Percentiles rank a stretch among this genome's conserved stretches.
These are phyloP conservation scores for Gracilinanus agilis DNA, from an alignment of 2,113 vertebrate species.

Conservation along the genomic window DNA sequence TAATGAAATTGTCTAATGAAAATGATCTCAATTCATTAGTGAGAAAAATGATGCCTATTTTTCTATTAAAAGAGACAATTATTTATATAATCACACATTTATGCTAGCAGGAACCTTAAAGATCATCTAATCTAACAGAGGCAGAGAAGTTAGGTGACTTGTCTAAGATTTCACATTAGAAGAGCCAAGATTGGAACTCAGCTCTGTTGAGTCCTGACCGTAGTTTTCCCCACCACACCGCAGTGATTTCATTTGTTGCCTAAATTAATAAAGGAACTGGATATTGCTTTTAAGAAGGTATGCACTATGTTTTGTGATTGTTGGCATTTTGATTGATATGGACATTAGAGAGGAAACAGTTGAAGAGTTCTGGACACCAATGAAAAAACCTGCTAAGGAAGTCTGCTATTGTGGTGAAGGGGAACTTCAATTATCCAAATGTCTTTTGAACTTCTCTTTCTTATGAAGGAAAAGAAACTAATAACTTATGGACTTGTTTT, in stretches of 20 bases:
- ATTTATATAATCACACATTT: slow-evolving; percentile 1
- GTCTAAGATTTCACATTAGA: background rate
- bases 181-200: background rate
- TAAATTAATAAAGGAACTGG: slow-evolving; percentile 44
- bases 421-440: background rate
- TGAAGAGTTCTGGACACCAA: background rate
- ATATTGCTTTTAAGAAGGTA: slow-evolving; percentile 25
- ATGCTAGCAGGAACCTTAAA: background rate
- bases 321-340: background rate
- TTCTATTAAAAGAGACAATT: slow-evolving; percentile 42
- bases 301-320: background rate
- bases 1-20: slow-evolving; percentile 1
- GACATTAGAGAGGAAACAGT: background rate
- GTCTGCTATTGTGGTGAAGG: background rate
- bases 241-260: background rate
- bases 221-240: background rate
- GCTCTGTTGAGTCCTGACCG: background rate
- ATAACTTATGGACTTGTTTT: background rate
- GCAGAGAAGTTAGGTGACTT: background rate
- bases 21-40: slow-evolving; percentile 29
- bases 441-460: background rate
- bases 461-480: background rate
- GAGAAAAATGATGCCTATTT: slow-evolving; percentile 32
- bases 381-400: background rate
- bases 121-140: background rate